Evolutionary conservation across 2,113 vertebrate species (phyloP).

Genomic region (Ascaphus truei): DNA sequence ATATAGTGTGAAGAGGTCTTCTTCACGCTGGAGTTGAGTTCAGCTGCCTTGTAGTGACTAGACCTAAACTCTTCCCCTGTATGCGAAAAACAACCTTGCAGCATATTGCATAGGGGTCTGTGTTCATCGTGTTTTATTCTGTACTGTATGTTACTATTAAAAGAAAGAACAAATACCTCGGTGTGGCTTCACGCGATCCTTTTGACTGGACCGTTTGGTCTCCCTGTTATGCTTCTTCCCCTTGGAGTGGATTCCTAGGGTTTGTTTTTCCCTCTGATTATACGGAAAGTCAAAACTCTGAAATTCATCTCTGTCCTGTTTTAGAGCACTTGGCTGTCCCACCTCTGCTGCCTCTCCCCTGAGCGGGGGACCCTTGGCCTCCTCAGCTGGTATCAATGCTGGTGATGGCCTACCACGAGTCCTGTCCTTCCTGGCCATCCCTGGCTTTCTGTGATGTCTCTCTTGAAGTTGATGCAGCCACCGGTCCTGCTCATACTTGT

Average conservation of each 20-base stretch:
- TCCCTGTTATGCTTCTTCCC: slow-evolving; percentile 69
- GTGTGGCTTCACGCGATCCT: slow-evolving; percentile 62
- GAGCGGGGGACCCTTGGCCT: background rate
- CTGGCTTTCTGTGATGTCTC: background rate
- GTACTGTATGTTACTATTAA: too few species aligned
- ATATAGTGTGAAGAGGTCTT: too few species aligned
- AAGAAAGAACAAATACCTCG: slow-evolving; percentile 51
- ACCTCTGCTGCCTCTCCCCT: background rate
- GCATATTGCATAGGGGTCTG: too few species aligned
- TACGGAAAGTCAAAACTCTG: slow-evolving; percentile 54
- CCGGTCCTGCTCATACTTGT: background rate
- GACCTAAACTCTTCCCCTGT: too few species aligned
- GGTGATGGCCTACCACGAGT: background rate
- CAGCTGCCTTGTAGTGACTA: too few species aligned
- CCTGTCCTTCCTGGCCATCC: background rate
- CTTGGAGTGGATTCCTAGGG: slow-evolving; percentile 61
- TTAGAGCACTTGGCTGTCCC: slow-evolving; percentile 55
- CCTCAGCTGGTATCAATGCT: background rate
- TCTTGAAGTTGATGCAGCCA: slow-evolving; percentile 1
- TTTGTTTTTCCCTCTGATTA: slow-evolving; percentile 59
- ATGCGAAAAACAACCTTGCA: too few species aligned
- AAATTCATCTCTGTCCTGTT: slow-evolving; percentile 53
- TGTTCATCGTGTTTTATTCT: too few species aligned
- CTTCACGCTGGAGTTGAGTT: too few species aligned
- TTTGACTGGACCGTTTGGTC: slow-evolving; percentile 70